Percentiles rank a stretch among this genome's conserved stretches.
These are phyloP conservation scores for Pelmatolapia mariae DNA, from an alignment of 2,113 vertebrate species.

Conservation along the genomic window DNA sequence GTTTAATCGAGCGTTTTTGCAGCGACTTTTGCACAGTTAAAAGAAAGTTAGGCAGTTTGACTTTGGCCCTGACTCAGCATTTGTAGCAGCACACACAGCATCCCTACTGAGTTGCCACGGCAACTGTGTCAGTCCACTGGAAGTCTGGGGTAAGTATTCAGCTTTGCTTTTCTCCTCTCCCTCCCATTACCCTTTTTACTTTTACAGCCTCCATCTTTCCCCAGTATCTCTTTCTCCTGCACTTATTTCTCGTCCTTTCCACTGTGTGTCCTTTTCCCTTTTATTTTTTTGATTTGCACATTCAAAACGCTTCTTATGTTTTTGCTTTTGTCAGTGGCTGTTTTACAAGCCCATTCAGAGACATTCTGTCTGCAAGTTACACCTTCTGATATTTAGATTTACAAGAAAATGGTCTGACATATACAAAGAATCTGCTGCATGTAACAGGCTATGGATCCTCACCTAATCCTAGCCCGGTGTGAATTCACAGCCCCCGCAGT, in stretches of 20 bases:
- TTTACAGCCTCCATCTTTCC: not conserved
- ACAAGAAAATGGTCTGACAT: not conserved
- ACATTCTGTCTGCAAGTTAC: not conserved
- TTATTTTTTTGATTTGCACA: not conserved
- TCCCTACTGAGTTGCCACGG: conserved; percentile 57
- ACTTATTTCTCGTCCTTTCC: not conserved
- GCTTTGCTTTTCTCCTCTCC: not conserved
- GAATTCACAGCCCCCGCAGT: not conserved
- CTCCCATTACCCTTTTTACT: not conserved
- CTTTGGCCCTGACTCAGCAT: conserved; percentile 18
- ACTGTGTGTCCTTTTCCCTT: not conserved
- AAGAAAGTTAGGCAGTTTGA: not conserved
- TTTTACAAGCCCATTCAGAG: not conserved
- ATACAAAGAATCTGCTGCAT: not conserved
- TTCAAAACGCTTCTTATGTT: not conserved
- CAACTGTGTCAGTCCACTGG: conserved; percentile 42
- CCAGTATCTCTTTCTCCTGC: not conserved
- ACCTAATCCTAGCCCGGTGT: not conserved
- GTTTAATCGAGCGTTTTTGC: not conserved
- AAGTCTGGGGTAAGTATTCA: conserved; percentile 56
- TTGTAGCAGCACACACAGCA: conserved; percentile 25
- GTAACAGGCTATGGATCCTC: not conserved
- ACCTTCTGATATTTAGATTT: not conserved
- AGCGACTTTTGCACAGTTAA: not conserved
- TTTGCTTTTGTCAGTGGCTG: not conserved